Conservation (phyloP, 2,113 vertebrate genomes). For the Athene cunicularia region DNA sequence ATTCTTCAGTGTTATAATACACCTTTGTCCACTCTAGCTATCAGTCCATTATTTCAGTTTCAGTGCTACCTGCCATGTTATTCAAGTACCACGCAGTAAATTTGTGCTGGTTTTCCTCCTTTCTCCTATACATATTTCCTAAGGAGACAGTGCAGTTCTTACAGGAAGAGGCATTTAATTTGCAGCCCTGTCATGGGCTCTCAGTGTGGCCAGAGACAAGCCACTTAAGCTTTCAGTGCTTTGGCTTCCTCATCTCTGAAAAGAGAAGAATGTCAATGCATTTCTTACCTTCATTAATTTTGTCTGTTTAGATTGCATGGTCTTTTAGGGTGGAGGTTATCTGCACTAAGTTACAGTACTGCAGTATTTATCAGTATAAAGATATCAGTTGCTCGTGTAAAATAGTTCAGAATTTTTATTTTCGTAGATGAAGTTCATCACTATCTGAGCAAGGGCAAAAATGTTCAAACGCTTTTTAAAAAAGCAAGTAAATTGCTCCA, state of each 20-base stretch:
- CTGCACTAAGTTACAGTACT: not conserved
- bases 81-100: slow-evolving; percentile 27
- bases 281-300: slow-evolving; percentile 20
- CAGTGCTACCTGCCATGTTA: slow-evolving; percentile 26
- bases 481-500: slow-evolving; percentile 64
- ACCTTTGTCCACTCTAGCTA: not conserved
- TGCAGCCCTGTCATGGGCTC: not conserved
- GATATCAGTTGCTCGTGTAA: not conserved
- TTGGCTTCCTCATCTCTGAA: not conserved
- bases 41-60: slow-evolving; percentile 24
- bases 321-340: not conserved
- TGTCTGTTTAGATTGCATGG: not conserved
- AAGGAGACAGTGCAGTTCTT: not conserved
- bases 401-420: slow-evolving; percentile 25
- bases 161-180: slow-evolving; percentile 27
- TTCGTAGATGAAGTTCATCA: not conserved
- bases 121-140: slow-evolving; percentile 36
- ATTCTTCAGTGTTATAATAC: not conserved
- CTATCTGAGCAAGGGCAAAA: not conserved
- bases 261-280: not conserved
- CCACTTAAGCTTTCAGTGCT: slow-evolving; percentile 43
- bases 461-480: slow-evolving; percentile 41
- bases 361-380: slow-evolving; percentile 26
- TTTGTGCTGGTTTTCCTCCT: slow-evolving; percentile 6
- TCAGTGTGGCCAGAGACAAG: slow-evolving; percentile 7